Evolutionary conservation across 2,888 invertebrate species (phyloP), one percentile per base, ranked within the genome.

Genomic region (Incurvaria masculella): DNA sequence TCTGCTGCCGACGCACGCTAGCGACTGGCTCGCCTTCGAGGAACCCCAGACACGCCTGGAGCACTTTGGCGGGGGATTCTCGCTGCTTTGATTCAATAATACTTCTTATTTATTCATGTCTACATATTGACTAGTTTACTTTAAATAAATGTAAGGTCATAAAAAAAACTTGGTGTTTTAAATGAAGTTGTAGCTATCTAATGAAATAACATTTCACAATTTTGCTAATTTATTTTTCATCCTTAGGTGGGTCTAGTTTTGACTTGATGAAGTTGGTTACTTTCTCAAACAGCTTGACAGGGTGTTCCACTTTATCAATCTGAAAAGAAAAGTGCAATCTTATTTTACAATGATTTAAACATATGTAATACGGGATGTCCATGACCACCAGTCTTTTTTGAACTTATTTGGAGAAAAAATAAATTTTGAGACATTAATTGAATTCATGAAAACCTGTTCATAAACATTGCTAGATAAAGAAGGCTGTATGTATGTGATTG

Each of bases 1-100:
- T 2, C 70, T 98, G 21, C 72, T 98, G 47, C 98, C 98, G 1
- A 97, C 97, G 44, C 96, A 98, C 72, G 88, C 97, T 1, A 97
- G 97, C 39, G 98, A 98, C 70, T 98, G 98, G 98, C 73, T 98
- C 52, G 97, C 97, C 47, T 98, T 98, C 81, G 93, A 95, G 47
- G 92, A 97, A 64, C 93, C 96, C 2, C 91, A 90, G 64, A 85
- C 86, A 47, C 81, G 92, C 62, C 80, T 90, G 50, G 94, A 94
- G 70, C 90, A 88, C 72, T 87, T 91, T 59, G 92, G 92, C 40
- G 94, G 94, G 53, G 94, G 94, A 47, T 66, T 88, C 51, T 81
- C 83, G 53, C 79, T 89, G 59, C 66, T 83, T 57, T 82, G 73
- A 73, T 48, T 47, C 57, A 45, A 45, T 53, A 55, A 63, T 55